phyloP scores from a whole-genome alignment of 2,888 invertebrate species.

The Chloromyia formosa region DNA sequence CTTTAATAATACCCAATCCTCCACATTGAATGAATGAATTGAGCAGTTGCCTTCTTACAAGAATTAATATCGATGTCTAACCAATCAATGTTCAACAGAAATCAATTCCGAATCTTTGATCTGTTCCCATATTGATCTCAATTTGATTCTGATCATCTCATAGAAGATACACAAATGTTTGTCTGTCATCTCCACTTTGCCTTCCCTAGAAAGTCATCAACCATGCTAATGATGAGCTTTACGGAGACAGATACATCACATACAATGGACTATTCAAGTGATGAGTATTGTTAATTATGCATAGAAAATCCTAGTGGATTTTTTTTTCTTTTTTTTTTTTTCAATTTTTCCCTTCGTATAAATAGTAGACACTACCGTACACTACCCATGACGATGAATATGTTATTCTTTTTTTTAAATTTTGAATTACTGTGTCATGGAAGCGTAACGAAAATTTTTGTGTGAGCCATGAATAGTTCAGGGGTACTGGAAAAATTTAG shows the following conservation, averaged over 20 bases:
- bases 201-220: slow-evolving; percentile 27
- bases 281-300: slow-evolving; percentile 44
- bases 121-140: too few relatives aligned
- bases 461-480: slow-evolving; percentile 8
- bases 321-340: slow-evolving; percentile 20
- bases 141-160: neutral
- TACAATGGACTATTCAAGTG: slow-evolving; percentile 37
- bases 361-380: slow-evolving; percentile 21
- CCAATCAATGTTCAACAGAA: too few relatives aligned
- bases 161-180: neutral
- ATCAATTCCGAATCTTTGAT: too few relatives aligned
- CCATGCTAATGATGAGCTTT: slow-evolving; percentile 40
- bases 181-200: slow-evolving; percentile 10
- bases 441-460: slow-evolving; percentile 60
- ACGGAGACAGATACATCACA: slow-evolving; percentile 33
- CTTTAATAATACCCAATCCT: too few relatives aligned
- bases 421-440: slow-evolving; percentile 59
- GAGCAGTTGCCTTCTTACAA: too few relatives aligned
- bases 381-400: slow-evolving; percentile 9
- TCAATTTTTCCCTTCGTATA: neutral
- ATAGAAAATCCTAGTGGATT: slow-evolving; percentile 33
- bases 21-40: too few relatives aligned
- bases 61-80: too few relatives aligned
- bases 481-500: neutral
- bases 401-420: slow-evolving; percentile 14